These are phyloP conservation scores for Mobula hypostoma DNA, from an alignment of 2,113 vertebrate genomes.

Conservation along the genomic window DNA sequence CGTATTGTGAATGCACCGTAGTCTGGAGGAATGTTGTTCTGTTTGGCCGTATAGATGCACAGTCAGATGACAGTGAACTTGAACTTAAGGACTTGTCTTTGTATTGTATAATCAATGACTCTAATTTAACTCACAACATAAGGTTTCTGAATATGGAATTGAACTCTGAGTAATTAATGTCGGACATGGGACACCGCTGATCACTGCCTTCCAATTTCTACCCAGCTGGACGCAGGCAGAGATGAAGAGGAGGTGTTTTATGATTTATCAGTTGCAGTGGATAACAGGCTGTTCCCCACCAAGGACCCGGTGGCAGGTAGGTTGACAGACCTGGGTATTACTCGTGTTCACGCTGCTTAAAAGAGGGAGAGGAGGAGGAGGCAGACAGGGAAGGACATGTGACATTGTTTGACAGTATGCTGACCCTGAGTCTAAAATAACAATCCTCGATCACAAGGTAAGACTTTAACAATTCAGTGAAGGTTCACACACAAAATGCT, in stretches of 20 bases:
- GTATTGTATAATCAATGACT: too few relatives aligned
- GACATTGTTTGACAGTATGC: neutral
- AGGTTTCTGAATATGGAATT: neutral
- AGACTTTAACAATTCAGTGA: neutral
- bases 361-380: neutral
- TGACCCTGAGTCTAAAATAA: neutral
- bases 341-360: neutral
- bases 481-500: too few relatives aligned
- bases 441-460: neutral
- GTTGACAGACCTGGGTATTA: constrained; percentile 41
- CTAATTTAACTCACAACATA: neutral
- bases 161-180: neutral
- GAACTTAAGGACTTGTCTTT: too few relatives aligned
- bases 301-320: constrained; percentile 77
- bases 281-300: constrained; percentile 84
- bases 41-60: too few relatives aligned
- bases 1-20: too few relatives aligned
- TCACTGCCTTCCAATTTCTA: constrained; percentile 40
- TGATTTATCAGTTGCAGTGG: constrained; percentile 84
- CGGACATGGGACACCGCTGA: neutral
- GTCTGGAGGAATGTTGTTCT: too few relatives aligned
- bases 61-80: too few relatives aligned
- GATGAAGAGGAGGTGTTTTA: constrained; percentile 90
- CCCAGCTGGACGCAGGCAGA: constrained; percentile 86
- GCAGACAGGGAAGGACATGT: neutral